Base-by-base conservation (phyloP, 2,797 vertebrate species). In the Macroramphosus scolopax region DNA sequence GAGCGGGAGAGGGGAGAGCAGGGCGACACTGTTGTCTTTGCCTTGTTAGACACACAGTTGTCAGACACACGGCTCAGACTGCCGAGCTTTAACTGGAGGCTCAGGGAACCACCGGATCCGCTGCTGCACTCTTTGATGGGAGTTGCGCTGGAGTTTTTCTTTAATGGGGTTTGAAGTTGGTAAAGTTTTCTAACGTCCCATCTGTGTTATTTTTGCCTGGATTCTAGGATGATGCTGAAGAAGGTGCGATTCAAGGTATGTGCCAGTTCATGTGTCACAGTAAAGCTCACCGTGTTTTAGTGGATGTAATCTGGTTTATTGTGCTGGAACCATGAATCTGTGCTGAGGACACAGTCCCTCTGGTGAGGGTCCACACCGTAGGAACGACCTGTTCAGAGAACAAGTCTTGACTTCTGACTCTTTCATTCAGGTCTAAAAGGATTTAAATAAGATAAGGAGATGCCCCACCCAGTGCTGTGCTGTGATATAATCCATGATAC, bases 201-300 rank as follows among this genome's bases (percentile, higher is more conserved):
- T 11, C 16, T 44, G 24, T 25, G 3, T 17, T 34, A 2, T 17
- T 0, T 28, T 51, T 39, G n/a, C 31, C 52, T 17, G 42, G 51
- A 58, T n/a, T 41, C 3, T 5, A 49, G 17, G 15, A 88, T 75
- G 73, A 89, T 87, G 82, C 72, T 83, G 7, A 91, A 90, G 80
- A 90, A 90, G 69, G 90, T 91, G 5, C 51, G 80, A 50, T 90
- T 91, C 59, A 78, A 89, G 88, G 89, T 89, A 83, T n/a, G 80
- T 48, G 28, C 1, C 5, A 6, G 14, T 14, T 14, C 17, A 4
- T 20, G 3, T 3, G 8, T 31, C 25, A 28, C 3, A 18, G 15
- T 28, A 10, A 11, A 18, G 10, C n/a, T 31, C 9, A 1, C 14
- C 6, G 3, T 29, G 10, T 25, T 37, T 16, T 11, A 28, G 12